phyloP scores from a whole-genome alignment of 2,888 invertebrate species.

The Anaspis maculata region DNA sequence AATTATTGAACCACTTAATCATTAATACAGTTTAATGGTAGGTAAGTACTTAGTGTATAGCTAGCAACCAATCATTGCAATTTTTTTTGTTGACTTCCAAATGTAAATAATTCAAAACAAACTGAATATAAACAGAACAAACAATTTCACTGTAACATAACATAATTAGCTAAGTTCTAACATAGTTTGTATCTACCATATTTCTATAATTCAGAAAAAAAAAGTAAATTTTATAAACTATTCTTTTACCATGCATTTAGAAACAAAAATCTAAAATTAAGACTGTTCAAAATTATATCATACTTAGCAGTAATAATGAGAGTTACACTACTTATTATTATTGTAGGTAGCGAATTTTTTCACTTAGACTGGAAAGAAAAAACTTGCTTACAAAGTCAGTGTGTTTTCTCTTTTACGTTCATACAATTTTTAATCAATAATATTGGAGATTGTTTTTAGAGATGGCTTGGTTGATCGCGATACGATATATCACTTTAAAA shows the following conservation, averaged over 20 bases:
- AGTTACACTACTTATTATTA: slow-evolving; percentile 29
- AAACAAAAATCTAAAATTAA: slow-evolving; percentile 28
- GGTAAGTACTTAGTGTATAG: too few relatives aligned
- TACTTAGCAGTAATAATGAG: too few relatives aligned
- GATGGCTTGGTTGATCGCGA: slow-evolving; percentile 10
- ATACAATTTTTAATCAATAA: neutral
- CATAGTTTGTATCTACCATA: slow-evolving; percentile 32
- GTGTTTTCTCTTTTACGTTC: slow-evolving; percentile 24
- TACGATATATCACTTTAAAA: slow-evolving; percentile 6
- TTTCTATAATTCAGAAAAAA: slow-evolving; percentile 25
- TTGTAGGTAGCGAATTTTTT: slow-evolving; percentile 20
- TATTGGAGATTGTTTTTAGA: slow-evolving; percentile 32
- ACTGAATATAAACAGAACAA: slow-evolving; percentile 3
- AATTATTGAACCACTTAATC: too few relatives aligned
- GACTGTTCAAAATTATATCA: slow-evolving; percentile 36
- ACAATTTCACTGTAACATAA: neutral
- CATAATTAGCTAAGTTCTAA: slow-evolving; percentile 1
- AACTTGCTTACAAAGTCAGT: too few relatives aligned
- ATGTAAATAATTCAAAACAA: neutral
- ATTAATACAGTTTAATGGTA: too few relatives aligned
- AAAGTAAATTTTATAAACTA: slow-evolving; percentile 32
- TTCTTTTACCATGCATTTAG: slow-evolving; percentile 39
- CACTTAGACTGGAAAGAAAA: too few relatives aligned
- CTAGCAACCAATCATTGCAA: too few relatives aligned
- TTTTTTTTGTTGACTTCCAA: too few relatives aligned